These are phyloP conservation scores for Echiichthys vipera DNA, from an alignment of 2,797 vertebrate species.

Conservation along the genomic window DNA sequence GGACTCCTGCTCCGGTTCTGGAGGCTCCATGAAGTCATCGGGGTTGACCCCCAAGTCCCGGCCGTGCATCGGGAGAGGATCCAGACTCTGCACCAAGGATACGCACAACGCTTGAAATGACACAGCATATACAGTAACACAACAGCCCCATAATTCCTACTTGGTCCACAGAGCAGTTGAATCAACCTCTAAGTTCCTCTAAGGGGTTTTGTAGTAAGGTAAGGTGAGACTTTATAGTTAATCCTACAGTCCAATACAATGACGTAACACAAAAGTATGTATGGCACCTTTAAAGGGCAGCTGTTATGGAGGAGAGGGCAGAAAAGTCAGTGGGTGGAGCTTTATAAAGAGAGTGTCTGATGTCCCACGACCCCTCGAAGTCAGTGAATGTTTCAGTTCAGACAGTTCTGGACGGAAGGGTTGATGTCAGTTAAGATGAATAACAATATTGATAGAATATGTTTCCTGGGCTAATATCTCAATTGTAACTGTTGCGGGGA, in stretches of 20 bases:
- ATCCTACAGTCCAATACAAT: not conserved
- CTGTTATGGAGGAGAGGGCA: constrained; percentile 2
- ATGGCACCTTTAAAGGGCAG: not conserved
- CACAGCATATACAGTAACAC: not conserved
- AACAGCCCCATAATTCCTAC: not conserved
- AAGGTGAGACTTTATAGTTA: not conserved
- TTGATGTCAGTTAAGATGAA: not conserved
- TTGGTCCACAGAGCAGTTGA: not conserved
- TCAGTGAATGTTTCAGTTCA: not conserved
- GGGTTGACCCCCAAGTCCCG: constrained; percentile 88
- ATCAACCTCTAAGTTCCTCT: not conserved
- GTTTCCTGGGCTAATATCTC: too few relatives aligned
- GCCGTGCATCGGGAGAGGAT: constrained; percentile 92
- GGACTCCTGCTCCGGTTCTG: constrained; percentile 89
- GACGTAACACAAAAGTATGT: not conserved
- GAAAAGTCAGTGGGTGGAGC: not conserved
- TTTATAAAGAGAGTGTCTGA: not conserved
- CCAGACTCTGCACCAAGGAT: constrained; percentile 86
- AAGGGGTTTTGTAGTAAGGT: not conserved
- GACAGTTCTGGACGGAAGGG: not conserved
- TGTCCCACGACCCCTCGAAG: constrained; percentile 15
- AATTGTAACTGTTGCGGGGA: not conserved
- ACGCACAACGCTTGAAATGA: not conserved
- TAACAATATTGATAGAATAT: not conserved
- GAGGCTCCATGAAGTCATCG: constrained; percentile 89